Base-by-base conservation (phyloP, 2,888 invertebrate genomes). In the Leistus spinibarbis region DNA sequence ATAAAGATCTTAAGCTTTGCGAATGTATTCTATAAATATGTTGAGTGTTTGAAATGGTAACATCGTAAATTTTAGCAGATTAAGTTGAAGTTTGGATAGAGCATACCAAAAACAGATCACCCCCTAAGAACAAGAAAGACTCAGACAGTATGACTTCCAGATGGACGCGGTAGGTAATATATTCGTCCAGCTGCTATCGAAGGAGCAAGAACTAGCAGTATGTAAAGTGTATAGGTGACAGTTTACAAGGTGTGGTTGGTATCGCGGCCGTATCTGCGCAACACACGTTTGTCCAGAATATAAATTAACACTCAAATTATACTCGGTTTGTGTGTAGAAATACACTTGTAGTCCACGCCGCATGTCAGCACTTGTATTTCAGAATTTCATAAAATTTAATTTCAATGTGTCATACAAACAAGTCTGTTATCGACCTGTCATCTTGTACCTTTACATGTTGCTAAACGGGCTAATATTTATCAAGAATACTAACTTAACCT, bases 151-250 rank as follows among this genome's bases (percentile, higher is more conserved):
- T 40, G 13, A 10, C 40, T 40, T 40, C 40, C 40, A 40, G 40
- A 40, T 40, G 40, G 10, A 40, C 7, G 5, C 40, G 13, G 40
- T n/a, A n/a, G 40, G 13, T 40, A 40, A 40, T 40, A 24, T 24
- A 7, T 40, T 40, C 40, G 7, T 40, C 40, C 40, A 40, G 40
- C 13, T 40, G 40, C 40, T 7, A 40, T 7, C 40, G 40, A 7
- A 40, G 40, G 40, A 40, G 40, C 40, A 40, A 40, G 13, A 40
- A 40, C 40, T 40, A 40, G 24, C 40, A 40, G 16, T 27, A 64
- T 64, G 64, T 64, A 64, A 64, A 64, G 16, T 27, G 24, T 16
- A n/a, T n/a, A n/a, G 27, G 22, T 23, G 64, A 64, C 64, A 64
- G 64, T 23, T 20, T 62, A 19, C 64, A 23, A 64, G 64, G 64